phyloP scores from a whole-genome alignment of 2,797 vertebrate species.

The Alosa sapidissima region DNA sequence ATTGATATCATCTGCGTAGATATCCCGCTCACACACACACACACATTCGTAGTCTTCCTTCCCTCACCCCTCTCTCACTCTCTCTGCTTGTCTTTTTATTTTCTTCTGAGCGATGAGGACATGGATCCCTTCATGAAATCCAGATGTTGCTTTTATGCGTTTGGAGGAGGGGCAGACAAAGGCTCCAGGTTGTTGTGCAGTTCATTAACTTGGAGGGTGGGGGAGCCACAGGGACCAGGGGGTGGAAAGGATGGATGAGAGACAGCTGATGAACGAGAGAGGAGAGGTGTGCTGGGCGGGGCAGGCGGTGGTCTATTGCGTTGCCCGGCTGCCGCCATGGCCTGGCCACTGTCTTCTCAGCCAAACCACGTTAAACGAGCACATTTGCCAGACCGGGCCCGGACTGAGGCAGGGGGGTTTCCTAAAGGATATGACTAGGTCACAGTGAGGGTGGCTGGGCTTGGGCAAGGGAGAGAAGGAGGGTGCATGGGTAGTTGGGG shows the following conservation, averaged over 20 bases:
- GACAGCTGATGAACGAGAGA: slow-evolving; percentile 14
- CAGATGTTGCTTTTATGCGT: slow-evolving; percentile 55
- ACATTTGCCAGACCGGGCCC: slow-evolving; percentile 43
- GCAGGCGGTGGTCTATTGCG: neutral
- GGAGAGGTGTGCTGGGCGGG: neutral
- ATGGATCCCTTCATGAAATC: slow-evolving; percentile 68
- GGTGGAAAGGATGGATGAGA: slow-evolving; percentile 15
- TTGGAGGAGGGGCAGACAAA: slow-evolving; percentile 23
- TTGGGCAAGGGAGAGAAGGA: slow-evolving; percentile 29
- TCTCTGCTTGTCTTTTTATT: slow-evolving; percentile 24
- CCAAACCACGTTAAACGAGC: slow-evolving; percentile 44
- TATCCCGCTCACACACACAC: neutral
- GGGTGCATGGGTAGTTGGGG: slow-evolving; percentile 7
- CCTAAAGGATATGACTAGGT: slow-evolving; percentile 60
- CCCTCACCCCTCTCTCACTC: slow-evolving; percentile 12
- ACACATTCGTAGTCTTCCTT: slow-evolving; percentile 12
- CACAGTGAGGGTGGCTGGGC: slow-evolving; percentile 51
- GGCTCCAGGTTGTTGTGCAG: slow-evolving; percentile 18
- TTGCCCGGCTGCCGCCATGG: slow-evolving; percentile 26
- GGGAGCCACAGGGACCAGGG: slow-evolving; percentile 5
- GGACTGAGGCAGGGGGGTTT: slow-evolving; percentile 50
- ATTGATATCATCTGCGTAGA: slow-evolving; percentile 11
- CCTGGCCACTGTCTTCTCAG: slow-evolving; percentile 48
- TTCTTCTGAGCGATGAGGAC: slow-evolving; percentile 51
- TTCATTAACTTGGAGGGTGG: slow-evolving; percentile 12